A percentile compares a stretch with the other conserved stretches of the same genome.
phyloP scores from a whole-genome alignment of 2,797 vertebrate genomes.

The Apogon hyalosoma region DNA sequence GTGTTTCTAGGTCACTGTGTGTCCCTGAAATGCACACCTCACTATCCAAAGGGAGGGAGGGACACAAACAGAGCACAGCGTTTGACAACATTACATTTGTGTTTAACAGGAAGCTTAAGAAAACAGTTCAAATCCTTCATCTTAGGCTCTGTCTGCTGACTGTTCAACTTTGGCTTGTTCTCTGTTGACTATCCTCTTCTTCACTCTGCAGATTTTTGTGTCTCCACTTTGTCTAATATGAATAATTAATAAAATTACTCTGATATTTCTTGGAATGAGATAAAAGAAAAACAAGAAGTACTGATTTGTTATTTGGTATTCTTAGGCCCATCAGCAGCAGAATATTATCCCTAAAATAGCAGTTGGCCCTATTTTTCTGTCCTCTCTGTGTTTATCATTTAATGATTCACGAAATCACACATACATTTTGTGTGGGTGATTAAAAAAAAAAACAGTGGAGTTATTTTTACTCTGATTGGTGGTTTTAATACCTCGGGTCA shows the following conservation, averaged over 20 bases:
- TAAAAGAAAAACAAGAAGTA: constrained; percentile 6
- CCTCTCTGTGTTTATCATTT: background rate
- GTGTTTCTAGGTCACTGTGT: constrained; percentile 77
- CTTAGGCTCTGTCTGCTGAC: background rate
- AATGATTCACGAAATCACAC: too few species aligned
- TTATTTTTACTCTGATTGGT: background rate
- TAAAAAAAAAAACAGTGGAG: too few species aligned
- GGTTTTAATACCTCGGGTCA: constrained; percentile 1
- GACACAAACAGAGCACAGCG: constrained; percentile 38
- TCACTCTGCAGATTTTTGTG: background rate
- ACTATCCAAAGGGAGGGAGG: constrained; percentile 27
- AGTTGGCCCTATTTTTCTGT: background rate
- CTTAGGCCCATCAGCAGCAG: background rate
- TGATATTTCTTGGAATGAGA: constrained; percentile 18
- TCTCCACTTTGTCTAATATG: constrained; percentile 7
- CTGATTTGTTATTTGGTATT: constrained; percentile 21
- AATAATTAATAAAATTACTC: constrained; percentile 2
- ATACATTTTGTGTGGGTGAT: too few species aligned
- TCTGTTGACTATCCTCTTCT: too few species aligned
- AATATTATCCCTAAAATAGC: constrained; percentile 11
- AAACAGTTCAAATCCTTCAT: constrained; percentile 24
- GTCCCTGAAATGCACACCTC: constrained; percentile 75
- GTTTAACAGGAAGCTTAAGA: constrained; percentile 32
- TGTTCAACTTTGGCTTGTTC: background rate
- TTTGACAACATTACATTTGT: constrained; percentile 45